Evolutionary conservation across 2,888 invertebrate genomes (phyloP), one percentile per base, ranked within the genome.

Genomic region (Temnothorax unifasciatus): DNA sequence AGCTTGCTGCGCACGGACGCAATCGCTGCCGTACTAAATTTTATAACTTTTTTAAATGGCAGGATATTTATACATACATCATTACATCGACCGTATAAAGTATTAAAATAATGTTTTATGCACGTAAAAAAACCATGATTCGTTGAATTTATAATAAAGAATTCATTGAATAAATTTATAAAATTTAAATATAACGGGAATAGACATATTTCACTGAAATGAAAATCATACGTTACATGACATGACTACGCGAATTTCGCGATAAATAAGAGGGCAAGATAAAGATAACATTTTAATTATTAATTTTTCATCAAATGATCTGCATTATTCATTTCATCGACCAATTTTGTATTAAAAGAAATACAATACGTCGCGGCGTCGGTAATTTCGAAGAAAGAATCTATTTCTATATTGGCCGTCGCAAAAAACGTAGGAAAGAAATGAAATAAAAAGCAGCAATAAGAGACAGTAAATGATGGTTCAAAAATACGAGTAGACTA

Each of bases 401-500:
- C 1, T 5, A 54, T 11, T 15, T 68, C 15, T n/a, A 6, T 15
- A 18, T 18, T 44, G 11, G n/a, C 34, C 44, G 47, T 21, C 15
- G 18, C 0, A 21, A 44, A 11, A 38, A 21, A 11, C 6, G 0
- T 21, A 66, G 2, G 34, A 15, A 44, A 50, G 18, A 3, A 0
- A 15, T 13, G 47, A 38, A 47, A 73, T 34, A 59, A 73, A 18
- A 50, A 18, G 25, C 9, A 29, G 18, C 18, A 34, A 21, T 44
- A 64, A 64, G 41, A 25, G 13, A 41, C 64, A 6, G 18, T 71
- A 79, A 79, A 79, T 79, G 44, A 61, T 61, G 38, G 11, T 50
- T 47, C 13, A 79, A 47, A 79, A 59, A 71, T 79, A 59, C 6
- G 2, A 44, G 41, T 44, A 44, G 59, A 50, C 61, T 69, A 77